Conservation (phyloP, 2,888 invertebrate genomes). For the Steinernema scapterisci region DNA sequence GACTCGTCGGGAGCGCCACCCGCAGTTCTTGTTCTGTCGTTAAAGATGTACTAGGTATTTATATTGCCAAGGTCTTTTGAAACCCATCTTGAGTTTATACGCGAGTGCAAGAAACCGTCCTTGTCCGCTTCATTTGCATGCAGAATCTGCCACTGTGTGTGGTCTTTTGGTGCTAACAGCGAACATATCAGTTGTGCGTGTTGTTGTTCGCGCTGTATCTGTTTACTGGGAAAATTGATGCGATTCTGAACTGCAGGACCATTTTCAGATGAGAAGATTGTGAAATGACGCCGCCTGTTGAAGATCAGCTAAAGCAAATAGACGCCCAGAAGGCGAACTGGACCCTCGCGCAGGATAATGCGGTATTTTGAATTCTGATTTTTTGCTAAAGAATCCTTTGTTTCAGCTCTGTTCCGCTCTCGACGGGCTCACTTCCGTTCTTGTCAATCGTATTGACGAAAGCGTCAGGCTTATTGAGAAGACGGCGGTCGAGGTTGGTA, state of each 20-base stretch:
- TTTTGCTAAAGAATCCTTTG: not conserved
- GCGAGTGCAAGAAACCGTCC: too few species aligned
- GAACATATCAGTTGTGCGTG: too few species aligned
- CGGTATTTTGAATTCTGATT: not conserved
- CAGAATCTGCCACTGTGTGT: too few species aligned
- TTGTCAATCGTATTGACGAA: not conserved
- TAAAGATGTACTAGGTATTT: too few species aligned
- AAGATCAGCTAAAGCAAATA: not conserved
- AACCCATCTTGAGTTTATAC: too few species aligned
- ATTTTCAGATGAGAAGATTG: not conserved
- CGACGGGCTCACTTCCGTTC: not conserved
- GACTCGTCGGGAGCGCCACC: too few species aligned
- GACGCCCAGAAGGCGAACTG: not conserved
- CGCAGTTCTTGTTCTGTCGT: too few species aligned
- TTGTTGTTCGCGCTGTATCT: too few species aligned
- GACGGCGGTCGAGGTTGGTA: not conserved
- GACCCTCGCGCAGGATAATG: conserved; percentile 14
- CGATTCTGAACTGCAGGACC: not conserved
- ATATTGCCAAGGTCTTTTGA: too few species aligned
- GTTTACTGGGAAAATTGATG: too few species aligned
- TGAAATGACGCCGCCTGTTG: not conserved
- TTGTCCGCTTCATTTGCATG: too few species aligned
- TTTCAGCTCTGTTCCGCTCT: conserved; percentile 8
- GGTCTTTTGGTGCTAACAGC: too few species aligned
- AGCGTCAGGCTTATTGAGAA: conserved; percentile 1